These are phyloP conservation scores for Todus mexicanus DNA, from an alignment of 2,797 vertebrate genomes.

Conservation along the genomic window DNA sequence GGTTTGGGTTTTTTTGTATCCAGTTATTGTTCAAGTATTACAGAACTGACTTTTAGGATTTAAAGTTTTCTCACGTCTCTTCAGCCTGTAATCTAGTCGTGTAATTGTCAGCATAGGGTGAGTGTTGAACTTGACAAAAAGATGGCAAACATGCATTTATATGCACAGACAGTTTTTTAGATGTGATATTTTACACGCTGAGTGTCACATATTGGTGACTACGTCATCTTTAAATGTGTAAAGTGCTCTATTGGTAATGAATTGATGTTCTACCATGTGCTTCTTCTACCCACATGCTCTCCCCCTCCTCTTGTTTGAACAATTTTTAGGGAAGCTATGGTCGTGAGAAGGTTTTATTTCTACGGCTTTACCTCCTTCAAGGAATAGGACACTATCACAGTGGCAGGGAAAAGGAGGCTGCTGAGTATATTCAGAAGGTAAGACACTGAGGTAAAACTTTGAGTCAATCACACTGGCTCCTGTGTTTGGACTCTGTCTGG, in stretches of 20 bases:
- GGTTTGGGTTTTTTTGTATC: not conserved
- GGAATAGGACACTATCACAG: constrained; percentile 86
- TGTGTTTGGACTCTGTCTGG: not conserved
- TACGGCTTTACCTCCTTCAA: constrained; percentile 92
- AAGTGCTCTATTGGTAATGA: not conserved
- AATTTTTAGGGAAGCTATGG: constrained; percentile 86
- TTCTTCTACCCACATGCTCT: not conserved
- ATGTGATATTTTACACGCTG: not conserved
- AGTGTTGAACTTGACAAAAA: not conserved
- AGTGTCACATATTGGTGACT: not conserved
- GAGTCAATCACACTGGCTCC: not conserved
- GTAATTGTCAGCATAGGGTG: not conserved
- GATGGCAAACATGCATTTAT: accelerated
- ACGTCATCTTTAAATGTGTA: not conserved
- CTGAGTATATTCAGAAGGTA: constrained; percentile 82
- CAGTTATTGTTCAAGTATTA: not conserved
- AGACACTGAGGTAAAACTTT: not conserved
- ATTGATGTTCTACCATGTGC: not conserved
- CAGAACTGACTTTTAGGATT: not conserved
- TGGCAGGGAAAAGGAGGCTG: constrained; percentile 82
- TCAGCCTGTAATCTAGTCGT: not conserved
- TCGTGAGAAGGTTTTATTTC: constrained; percentile 90
- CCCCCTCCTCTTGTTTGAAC: not conserved
- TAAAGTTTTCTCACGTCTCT: not conserved
- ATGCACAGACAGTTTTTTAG: not conserved